Base-by-base conservation (phyloP, 2,888 invertebrate species). In the Lasius platythorax region DNA sequence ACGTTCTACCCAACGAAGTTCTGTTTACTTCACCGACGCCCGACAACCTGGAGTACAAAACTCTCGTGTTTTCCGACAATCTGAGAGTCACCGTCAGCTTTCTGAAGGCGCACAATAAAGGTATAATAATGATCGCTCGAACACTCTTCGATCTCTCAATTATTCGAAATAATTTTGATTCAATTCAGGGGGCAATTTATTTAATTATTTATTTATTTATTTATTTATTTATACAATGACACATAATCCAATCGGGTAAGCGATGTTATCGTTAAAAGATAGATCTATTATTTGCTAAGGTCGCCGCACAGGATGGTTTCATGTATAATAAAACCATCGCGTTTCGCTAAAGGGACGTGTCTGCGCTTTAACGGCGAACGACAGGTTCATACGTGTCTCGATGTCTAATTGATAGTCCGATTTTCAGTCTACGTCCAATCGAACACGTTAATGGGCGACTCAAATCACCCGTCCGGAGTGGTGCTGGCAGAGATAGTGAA, bases 401-500 rank as follows among this genome's bases (percentile, higher is more conserved):
- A 33, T 37, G 50, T 43, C 58, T 78, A 78, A 78, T 78, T 56
- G 68, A 78, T 58, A 78, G 56, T 58, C 23, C 30, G 46, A 81
- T 81, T 81, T 95, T 87, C 95, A 98, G 98, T 97, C 93, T 98
- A 97, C 95, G 98, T 98, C 23, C 97, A 98, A 94, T 98, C 98
- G 33, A 97, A 98, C 94, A 98, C 98, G 1, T 95, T 97, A 61
- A 95, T 97, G 63, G 98, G 98, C 3, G 98, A 98, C 93, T 95
- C 96, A 2, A 97, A 96, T 90, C 98, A 98, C 94, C 96, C 97
- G 18, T 96, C 97, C 76, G 98, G 98, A 12, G 98, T 98, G 3
- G 98, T 99, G 1, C 95, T 98, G 87, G 98, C 98, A 1, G 98
- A 98, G 95, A 98, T 99, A 87, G 97, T 98, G 11, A 97, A 97